Conservation (phyloP, 2,113 vertebrate genomes). For the Bubo scandiacus region DNA sequence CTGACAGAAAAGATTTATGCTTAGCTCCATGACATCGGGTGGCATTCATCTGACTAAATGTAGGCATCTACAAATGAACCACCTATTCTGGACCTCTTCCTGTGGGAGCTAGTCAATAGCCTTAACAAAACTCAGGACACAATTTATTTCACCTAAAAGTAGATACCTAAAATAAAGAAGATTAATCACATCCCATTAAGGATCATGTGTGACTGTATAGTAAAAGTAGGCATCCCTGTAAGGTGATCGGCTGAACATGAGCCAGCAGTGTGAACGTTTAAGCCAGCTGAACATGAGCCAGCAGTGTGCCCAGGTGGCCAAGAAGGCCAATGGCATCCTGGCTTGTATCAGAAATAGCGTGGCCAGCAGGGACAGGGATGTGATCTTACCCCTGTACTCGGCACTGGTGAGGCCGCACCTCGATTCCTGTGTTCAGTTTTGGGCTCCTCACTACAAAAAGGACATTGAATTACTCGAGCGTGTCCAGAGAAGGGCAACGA, state of each 20-base stretch:
- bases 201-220: fast-evolving
- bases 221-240: not conserved
- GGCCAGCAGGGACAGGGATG: too few species aligned
- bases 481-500: too few species aligned
- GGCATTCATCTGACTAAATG: not conserved
- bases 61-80: not conserved
- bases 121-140: not conserved
- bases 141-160: not conserved
- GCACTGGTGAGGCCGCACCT: too few species aligned
- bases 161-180: not conserved
- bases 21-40: not conserved
- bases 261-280: too few species aligned
- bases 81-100: not conserved
- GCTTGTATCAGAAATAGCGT: too few species aligned
- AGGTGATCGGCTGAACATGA: not conserved
- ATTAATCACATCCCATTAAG: not conserved
- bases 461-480: too few species aligned
- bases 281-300: too few species aligned
- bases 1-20: not conserved
- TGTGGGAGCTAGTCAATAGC: not conserved
- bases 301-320: too few species aligned
- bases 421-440: too few species aligned
- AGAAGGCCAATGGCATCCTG: too few species aligned
- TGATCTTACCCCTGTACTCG: too few species aligned
- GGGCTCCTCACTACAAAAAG: too few species aligned